Percentiles rank a stretch among this genome's conserved stretches.
These are phyloP conservation scores for Thunnus maccoyii DNA, from an alignment of 2,113 vertebrate genomes.

Conservation along the genomic window DNA sequence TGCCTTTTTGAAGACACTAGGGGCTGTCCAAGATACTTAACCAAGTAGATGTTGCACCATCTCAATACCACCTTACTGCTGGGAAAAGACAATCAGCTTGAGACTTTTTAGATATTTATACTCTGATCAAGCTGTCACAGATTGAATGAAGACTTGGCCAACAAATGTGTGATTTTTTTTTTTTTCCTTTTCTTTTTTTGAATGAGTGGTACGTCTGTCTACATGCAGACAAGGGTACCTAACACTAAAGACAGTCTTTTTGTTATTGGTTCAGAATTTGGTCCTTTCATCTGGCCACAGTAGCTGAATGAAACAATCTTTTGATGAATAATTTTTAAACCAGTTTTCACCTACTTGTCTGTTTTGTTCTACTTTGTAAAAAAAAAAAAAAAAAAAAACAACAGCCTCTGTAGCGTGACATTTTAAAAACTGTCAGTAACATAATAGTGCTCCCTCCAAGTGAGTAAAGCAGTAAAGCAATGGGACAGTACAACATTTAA, in stretches of 20 bases:
- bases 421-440: neutral
- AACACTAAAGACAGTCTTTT: neutral
- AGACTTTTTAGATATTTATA: neutral
- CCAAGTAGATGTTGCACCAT: neutral
- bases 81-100: neutral
- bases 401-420: neutral
- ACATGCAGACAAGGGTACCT: neutral
- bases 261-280: neutral
- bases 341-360: neutral
- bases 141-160: neutral
- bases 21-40: constrained; percentile 48
- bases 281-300: neutral
- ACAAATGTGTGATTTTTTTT: neutral
- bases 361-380: neutral
- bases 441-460: neutral
- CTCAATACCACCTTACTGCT: neutral
- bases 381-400: too few species aligned
- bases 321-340: neutral
- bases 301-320: neutral
- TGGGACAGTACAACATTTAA: neutral
- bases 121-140: neutral
- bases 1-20: constrained; percentile 37
- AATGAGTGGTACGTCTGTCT: neutral
- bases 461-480: neutral
- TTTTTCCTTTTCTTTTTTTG: too few species aligned